A percentile compares a stretch with the other conserved stretches of the same genome.
Evolutionary conservation across 2,888 invertebrate genomes (phyloP).

Genomic region (Melanchra persicariae): DNA sequence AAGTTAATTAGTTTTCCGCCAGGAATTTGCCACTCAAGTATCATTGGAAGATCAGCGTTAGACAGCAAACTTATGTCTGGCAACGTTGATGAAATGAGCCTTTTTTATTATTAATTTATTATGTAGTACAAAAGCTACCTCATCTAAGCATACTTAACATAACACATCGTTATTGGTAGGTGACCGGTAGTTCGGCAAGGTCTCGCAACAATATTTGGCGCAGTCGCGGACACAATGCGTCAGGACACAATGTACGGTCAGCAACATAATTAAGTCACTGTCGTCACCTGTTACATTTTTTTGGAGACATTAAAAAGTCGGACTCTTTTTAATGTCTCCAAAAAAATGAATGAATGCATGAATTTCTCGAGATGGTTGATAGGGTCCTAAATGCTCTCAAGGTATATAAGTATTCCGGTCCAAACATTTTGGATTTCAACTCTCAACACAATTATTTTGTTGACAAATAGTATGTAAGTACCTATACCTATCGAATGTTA

Average conservation of each 20-base stretch:
- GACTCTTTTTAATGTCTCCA: too few relatives aligned
- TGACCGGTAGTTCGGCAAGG: constrained; percentile 43
- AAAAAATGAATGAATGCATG: too few relatives aligned
- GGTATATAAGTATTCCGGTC: too few relatives aligned
- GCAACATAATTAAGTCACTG: too few relatives aligned
- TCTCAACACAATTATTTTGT: background rate
- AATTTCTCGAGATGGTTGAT: background rate
- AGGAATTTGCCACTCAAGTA: too few relatives aligned
- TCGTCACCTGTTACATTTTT: background rate
- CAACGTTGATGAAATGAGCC: background rate
- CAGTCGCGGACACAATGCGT: constrained; percentile 26
- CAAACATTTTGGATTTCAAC: background rate
- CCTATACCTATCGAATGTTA: too few relatives aligned
- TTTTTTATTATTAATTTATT: too few relatives aligned
- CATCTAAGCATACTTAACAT: background rate
- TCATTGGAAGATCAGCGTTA: background rate
- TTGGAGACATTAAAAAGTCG: background rate
- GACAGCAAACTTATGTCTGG: background rate
- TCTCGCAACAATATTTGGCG: constrained; percentile 51
- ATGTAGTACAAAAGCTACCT: constrained; percentile 1
- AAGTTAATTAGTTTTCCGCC: too few relatives aligned
- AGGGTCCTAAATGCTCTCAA: background rate
- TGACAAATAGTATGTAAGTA: background rate
- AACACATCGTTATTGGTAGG: constrained; percentile 23
- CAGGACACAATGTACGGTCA: constrained; percentile 17